phyloP scores from a whole-genome alignment of 2,113 vertebrate species.

The Neopipo cinnamomea region DNA sequence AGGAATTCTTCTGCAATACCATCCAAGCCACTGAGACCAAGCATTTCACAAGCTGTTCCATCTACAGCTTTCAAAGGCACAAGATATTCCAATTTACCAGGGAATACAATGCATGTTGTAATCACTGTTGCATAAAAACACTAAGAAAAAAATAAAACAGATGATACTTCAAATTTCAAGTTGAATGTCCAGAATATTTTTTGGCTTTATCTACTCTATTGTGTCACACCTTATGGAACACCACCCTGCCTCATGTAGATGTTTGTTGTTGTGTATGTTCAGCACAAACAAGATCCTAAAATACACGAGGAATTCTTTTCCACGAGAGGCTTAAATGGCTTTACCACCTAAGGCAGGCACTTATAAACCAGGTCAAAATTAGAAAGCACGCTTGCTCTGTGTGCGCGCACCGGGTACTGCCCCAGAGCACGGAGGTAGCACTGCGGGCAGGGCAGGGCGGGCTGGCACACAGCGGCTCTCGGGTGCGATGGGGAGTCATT shows the following conservation, averaged over 20 bases:
- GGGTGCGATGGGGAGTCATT: rapidly evolving
- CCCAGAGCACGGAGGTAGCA: not conserved
- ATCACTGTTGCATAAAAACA: not conserved
- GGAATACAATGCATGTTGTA: not conserved
- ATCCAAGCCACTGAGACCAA: not conserved
- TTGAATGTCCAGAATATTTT: not conserved
- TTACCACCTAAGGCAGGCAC: not conserved
- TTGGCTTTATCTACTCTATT: not conserved
- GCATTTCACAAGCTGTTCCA: not conserved
- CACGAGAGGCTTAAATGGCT: not conserved
- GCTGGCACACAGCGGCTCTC: not conserved
- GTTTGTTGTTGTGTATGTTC: rapidly evolving
- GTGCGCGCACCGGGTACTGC: not conserved
- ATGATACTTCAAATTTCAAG: not conserved
- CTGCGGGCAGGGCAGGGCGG: too few relatives aligned
- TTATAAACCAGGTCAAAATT: not conserved
- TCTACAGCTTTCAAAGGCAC: not conserved
- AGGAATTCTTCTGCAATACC: not conserved
- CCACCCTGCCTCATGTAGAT: not conserved
- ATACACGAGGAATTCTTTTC: not conserved
- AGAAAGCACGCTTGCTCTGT: not conserved
- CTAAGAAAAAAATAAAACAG: not conserved
- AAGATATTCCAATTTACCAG: not conserved
- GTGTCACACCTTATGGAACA: not conserved
- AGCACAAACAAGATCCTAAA: not conserved